Conservation (phyloP, 2,113 vertebrate species). For the Ophthalmolycus amberensis region DNA sequence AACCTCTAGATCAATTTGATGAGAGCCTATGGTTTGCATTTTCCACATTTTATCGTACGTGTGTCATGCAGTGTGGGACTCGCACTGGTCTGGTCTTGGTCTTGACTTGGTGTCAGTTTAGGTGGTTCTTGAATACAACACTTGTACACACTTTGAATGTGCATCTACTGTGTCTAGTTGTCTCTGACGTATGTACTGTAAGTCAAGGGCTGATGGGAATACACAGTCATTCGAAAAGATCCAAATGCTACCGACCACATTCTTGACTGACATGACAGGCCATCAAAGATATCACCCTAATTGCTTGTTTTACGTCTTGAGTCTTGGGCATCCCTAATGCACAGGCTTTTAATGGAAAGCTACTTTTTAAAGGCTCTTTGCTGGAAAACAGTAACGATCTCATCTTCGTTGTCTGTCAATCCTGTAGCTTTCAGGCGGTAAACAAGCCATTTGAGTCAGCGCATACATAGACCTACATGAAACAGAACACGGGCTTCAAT, state of each 20-base stretch:
- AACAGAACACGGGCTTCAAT: constrained; percentile 5
- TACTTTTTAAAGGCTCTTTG: constrained; percentile 37
- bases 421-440: constrained; percentile 26
- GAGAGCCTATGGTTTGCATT: background rate
- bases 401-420: constrained; percentile 4
- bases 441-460: constrained; percentile 33
- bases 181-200: background rate
- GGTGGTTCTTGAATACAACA: background rate
- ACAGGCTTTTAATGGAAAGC: constrained; percentile 33
- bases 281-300: constrained; percentile 31
- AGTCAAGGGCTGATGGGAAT: constrained; percentile 5
- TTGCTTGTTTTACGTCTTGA: constrained; percentile 26
- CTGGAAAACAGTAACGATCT: constrained; percentile 31
- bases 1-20: background rate
- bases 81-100: no score
- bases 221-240: constrained; percentile 21
- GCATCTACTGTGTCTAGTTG: background rate
- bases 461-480: background rate
- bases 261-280: constrained; percentile 15
- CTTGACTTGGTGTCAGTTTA: no score
- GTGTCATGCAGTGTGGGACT: no score
- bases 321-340: constrained; percentile 31
- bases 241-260: background rate
- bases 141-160: background rate
- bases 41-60: background rate